A percentile compares a stretch with the other conserved stretches of the same genome.
phyloP scores from a whole-genome alignment of 2,888 invertebrate species.

The Cephus spinipes region DNA sequence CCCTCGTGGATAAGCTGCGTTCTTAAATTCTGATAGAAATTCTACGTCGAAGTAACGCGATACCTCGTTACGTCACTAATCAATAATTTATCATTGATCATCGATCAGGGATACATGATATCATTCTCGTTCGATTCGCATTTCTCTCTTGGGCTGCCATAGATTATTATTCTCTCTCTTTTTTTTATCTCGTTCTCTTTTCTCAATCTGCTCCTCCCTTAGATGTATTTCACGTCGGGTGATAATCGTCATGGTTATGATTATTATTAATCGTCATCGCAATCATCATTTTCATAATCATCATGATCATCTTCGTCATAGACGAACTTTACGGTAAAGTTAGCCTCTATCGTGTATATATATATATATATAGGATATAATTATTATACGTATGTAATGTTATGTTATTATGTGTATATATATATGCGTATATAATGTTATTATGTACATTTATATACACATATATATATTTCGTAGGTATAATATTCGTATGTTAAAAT shows the following conservation, averaged over 20 bases:
- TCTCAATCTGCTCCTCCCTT: neutral
- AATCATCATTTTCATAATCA: neutral
- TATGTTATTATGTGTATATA: constrained; percentile 8
- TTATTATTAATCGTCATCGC: neutral
- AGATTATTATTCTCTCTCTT: constrained; percentile 5
- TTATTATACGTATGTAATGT: neutral
- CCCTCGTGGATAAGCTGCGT: neutral
- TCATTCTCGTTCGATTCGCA: neutral
- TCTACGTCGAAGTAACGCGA: neutral
- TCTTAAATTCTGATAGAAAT: neutral
- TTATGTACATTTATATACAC: neutral
- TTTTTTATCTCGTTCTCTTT: constrained; percentile 8
- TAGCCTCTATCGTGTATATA: neutral
- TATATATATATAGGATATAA: neutral
- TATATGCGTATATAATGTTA: constrained; percentile 3
- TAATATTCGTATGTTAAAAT: constrained; percentile 53
- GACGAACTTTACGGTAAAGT: neutral
- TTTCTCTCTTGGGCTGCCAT: too few species aligned
- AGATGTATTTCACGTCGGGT: neutral
- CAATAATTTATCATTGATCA: constrained; percentile 20
- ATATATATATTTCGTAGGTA: constrained; percentile 23
- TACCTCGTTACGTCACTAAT: neutral
- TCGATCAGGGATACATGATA: neutral
- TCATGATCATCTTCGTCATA: neutral
- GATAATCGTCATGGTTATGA: neutral